Conservation (phyloP, 2,888 invertebrate genomes). For the Drosophila neonasuta region DNA sequence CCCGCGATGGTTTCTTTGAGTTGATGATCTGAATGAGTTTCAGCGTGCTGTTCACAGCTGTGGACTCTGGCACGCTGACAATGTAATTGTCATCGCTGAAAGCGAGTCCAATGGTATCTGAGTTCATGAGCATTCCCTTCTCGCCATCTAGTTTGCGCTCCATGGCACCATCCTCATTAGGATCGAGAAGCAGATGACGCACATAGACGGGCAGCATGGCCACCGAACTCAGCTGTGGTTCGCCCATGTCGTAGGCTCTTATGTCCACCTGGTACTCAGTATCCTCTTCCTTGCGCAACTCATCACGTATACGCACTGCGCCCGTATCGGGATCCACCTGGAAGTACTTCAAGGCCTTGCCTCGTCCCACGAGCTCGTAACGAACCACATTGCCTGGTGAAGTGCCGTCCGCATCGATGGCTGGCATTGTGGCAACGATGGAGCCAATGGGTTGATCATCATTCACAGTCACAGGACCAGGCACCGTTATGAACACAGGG, state of each 20-base stretch:
- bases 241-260: slow-evolving; percentile 92
- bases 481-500: slow-evolving; percentile 92
- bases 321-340: slow-evolving; percentile 93
- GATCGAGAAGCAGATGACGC: slow-evolving; percentile 89
- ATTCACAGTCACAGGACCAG: slow-evolving; percentile 91
- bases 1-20: slow-evolving; percentile 78
- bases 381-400: slow-evolving; percentile 90
- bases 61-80: slow-evolving; percentile 89
- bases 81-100: slow-evolving; percentile 94
- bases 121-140: slow-evolving; percentile 75
- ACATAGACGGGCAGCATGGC: slow-evolving; percentile 92
- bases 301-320: slow-evolving; percentile 90
- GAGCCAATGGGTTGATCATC: slow-evolving; percentile 92
- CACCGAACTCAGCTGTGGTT: slow-evolving; percentile 91
- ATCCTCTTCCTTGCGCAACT: slow-evolving; percentile 91
- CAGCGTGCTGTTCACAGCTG: slow-evolving; percentile 80
- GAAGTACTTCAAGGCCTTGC: slow-evolving; percentile 92
- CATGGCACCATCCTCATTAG: slow-evolving; percentile 83
- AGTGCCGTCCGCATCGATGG: slow-evolving; percentile 92
- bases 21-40: slow-evolving; percentile 82
- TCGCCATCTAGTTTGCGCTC: slow-evolving; percentile 61
- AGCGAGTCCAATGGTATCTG: slow-evolving; percentile 86
- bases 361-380: slow-evolving; percentile 91
- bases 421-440: slow-evolving; percentile 89
- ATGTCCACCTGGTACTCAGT: slow-evolving; percentile 95